Conservation (phyloP, 2,888 invertebrate species). For the Portevinia maculata region DNA sequence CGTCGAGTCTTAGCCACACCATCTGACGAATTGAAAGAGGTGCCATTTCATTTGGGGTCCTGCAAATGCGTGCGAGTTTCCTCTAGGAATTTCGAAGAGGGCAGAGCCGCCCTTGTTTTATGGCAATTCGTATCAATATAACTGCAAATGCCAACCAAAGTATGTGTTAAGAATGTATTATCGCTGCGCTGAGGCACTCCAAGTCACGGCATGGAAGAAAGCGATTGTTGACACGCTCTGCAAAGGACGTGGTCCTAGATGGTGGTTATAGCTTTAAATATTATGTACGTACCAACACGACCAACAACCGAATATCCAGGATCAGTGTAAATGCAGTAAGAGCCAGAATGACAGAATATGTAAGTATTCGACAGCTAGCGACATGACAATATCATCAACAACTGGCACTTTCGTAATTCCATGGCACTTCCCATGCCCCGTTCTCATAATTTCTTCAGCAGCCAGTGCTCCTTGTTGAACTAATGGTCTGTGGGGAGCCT, state of each 20-base stretch:
- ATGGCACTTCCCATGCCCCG: not conserved
- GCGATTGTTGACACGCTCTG: slow-evolving; percentile 41
- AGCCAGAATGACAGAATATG: slow-evolving; percentile 20
- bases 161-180: slow-evolving; percentile 59
- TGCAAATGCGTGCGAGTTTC: slow-evolving; percentile 2
- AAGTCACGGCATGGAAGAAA: slow-evolving; percentile 14
- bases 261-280: slow-evolving; percentile 56
- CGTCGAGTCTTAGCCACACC: slow-evolving; percentile 26
- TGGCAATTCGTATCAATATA: slow-evolving; percentile 59
- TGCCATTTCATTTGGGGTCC: slow-evolving; percentile 1
- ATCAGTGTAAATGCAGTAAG: slow-evolving; percentile 1
- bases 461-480: slow-evolving; percentile 60
- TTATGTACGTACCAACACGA: slow-evolving; percentile 16
- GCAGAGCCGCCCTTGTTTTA: slow-evolving; percentile 24
- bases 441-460: slow-evolving; percentile 48
- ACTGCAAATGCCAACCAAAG: slow-evolving; percentile 57
- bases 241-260: slow-evolving; percentile 32
- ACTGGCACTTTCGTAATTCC: slow-evolving; percentile 39
- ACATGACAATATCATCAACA: slow-evolving; percentile 62
- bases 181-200: slow-evolving; percentile 9
- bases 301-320: slow-evolving; percentile 9
- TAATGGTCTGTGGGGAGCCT: slow-evolving; percentile 35
- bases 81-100: not conserved
- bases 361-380: slow-evolving; percentile 56
- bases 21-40: slow-evolving; percentile 30